Conservation (phyloP, 2,113 vertebrate genomes). For the Talpa occidentalis region DNA sequence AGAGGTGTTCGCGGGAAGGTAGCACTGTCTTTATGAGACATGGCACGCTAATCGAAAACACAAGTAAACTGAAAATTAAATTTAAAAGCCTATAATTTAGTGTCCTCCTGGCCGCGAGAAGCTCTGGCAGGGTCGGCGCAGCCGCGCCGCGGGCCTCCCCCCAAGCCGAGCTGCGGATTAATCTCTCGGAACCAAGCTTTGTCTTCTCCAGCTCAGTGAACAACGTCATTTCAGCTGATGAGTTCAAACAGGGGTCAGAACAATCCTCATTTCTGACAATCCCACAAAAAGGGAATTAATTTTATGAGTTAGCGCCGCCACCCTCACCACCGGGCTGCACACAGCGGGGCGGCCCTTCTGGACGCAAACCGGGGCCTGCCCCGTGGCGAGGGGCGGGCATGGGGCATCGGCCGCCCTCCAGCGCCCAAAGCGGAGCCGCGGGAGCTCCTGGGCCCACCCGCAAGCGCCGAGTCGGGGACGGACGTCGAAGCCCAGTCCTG, state of each 20-base stretch:
- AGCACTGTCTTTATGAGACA: constrained; percentile 91
- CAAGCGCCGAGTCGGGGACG: no score
- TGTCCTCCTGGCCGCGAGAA: constrained; percentile 90
- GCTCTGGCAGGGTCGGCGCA: constrained; percentile 94
- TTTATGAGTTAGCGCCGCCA: constrained; percentile 90
- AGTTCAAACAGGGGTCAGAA: constrained; percentile 98
- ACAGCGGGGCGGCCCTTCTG: no score
- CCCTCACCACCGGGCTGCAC: constrained; percentile 80
- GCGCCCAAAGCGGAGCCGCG: no score
- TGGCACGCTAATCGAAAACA: constrained; percentile 90
- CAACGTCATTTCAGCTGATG: constrained; percentile 99
- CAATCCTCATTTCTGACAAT: constrained; percentile 97
- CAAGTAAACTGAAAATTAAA: constrained; percentile 93
- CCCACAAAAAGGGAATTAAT: constrained; percentile 95
- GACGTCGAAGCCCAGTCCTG: no score
- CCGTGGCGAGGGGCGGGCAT: no score
- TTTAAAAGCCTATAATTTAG: constrained; percentile 94
- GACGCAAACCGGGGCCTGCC: no score
- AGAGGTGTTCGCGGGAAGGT: constrained; percentile 60
- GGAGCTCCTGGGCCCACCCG: no score
- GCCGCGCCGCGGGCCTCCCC: constrained; percentile 86
- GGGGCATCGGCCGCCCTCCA: no score
- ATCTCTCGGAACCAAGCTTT: constrained; percentile 94
- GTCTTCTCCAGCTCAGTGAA: constrained; percentile 99
- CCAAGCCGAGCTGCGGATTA: constrained; percentile 93